Conservation (phyloP, 2,113 vertebrate species). For the Peucedramus taeniatus region DNA sequence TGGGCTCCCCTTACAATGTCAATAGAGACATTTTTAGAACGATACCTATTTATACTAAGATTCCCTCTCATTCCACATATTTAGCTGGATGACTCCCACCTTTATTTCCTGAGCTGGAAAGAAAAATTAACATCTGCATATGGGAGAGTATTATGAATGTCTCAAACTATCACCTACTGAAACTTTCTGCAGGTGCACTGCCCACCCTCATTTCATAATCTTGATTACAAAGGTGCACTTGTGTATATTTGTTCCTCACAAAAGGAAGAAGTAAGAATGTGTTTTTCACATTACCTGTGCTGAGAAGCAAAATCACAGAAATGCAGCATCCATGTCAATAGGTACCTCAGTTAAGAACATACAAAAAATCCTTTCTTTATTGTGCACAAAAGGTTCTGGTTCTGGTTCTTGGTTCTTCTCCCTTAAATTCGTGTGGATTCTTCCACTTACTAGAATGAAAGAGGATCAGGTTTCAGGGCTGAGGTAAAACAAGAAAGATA, state of each 20-base stretch:
- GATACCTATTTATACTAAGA: neutral
- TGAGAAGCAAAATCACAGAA: neutral
- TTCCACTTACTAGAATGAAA: neutral
- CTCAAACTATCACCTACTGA: neutral
- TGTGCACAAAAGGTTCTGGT: neutral
- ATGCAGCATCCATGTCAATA: rapidly evolving
- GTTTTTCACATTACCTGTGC: neutral
- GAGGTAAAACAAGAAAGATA: neutral
- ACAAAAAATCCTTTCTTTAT: neutral
- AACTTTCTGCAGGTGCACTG: neutral
- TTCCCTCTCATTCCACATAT: neutral
- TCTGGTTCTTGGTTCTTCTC: neutral
- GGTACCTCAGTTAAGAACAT: neutral
- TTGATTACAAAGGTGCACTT: neutral
- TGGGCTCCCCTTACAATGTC: neutral
- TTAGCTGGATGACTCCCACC: neutral
- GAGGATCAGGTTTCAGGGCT: neutral
- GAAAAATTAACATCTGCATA: neutral
- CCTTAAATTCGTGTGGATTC: neutral
- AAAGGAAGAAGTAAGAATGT: neutral
- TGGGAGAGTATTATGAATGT: neutral
- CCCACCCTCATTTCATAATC: neutral
- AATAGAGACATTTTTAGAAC: neutral
- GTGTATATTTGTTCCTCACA: neutral
- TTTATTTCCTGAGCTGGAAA: neutral